phyloP scores from a whole-genome alignment of 2,113 vertebrate genomes.

The Actinemys pallida region DNA sequence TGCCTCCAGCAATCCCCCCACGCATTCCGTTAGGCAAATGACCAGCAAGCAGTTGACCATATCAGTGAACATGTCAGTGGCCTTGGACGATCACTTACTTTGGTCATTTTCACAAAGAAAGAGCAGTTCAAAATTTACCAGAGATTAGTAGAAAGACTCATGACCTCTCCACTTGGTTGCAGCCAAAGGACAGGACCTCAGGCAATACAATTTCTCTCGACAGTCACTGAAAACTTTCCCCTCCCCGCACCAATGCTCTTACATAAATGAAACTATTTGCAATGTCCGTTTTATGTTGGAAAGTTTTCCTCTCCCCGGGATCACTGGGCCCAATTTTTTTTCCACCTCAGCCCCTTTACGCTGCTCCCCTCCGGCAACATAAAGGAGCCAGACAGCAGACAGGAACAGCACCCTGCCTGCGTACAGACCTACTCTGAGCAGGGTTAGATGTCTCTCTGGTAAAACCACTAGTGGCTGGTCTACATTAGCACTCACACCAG shows the following conservation, averaged over 20 bases:
- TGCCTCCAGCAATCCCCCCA: not conserved
- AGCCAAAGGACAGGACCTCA: not conserved
- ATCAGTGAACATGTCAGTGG: slow-evolving; percentile 14
- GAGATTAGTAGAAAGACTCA: accelerated
- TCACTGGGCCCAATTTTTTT: not conserved
- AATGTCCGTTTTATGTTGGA: not conserved
- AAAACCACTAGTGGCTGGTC: not conserved
- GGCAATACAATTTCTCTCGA: not conserved
- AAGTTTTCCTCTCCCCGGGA: not conserved
- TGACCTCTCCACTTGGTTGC: not conserved
- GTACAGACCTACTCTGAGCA: not conserved
- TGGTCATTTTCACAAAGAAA: slow-evolving; percentile 3
- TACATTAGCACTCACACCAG: not conserved
- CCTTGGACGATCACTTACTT: slow-evolving; percentile 42
- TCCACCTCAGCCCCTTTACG: not conserved
- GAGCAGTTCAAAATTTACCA: slow-evolving; percentile 28
- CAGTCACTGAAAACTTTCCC: not conserved
- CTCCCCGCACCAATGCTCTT: not conserved
- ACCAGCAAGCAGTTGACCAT: slow-evolving; percentile 17
- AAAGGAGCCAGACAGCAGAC: not conserved
- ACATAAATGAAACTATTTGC: not conserved
- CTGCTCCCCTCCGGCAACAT: accelerated
- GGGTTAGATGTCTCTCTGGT: not conserved
- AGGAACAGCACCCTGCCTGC: not conserved
- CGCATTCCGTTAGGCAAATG: slow-evolving; percentile 9